Base-by-base conservation (phyloP, 2,888 invertebrate genomes). In the Tetranychus truncatus region DNA sequence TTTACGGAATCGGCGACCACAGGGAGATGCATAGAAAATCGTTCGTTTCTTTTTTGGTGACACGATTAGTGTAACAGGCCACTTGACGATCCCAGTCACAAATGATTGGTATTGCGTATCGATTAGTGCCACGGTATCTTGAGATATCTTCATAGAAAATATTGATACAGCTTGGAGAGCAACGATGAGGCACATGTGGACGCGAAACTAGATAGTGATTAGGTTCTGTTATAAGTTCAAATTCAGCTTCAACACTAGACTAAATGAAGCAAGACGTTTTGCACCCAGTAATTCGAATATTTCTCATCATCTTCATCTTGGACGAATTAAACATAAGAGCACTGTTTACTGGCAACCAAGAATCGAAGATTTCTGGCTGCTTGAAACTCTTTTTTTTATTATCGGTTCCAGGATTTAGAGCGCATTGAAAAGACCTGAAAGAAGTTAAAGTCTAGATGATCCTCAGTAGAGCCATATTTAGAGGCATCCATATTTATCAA, bases 401-500 rank as follows among this genome's bases (percentile, higher is more conserved):
- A 3, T 34, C 4, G 34, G 34, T 34, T 34, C 4, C 34, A 34
- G 34, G 3, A 34, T 34, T 34, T 34, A 5, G 34, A 34, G 34
- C 4, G 34, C 2, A 3, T 34, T 34, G 3, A 55, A 46, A 55
- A 55, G 55, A 55, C 55, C 55, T 9, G 55, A 9, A 15, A 69
- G 34, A 18, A 21, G 69, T 21, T 67, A 20, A 3, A 96, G 86
- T 46, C 95, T 86, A 0, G 92, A 89, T 0, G 95, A 95, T 0
- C 96, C 97, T 74, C 96, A 86, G 83, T 95, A 97, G 77, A 97
- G 91, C 95, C n/a, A n/a, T 95, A 95, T 84, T 96, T n/a, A n/a
- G n/a, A n/a, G n/a, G n/a, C n/a, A n/a, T n/a, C n/a, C 96, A 0
- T 87, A 87, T 21, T 81, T 78, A 72, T 87, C 87, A 78, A 90